Evolutionary conservation across 2,113 vertebrate species (phyloP).

Genomic region (Psephotus haematonotus): DNA sequence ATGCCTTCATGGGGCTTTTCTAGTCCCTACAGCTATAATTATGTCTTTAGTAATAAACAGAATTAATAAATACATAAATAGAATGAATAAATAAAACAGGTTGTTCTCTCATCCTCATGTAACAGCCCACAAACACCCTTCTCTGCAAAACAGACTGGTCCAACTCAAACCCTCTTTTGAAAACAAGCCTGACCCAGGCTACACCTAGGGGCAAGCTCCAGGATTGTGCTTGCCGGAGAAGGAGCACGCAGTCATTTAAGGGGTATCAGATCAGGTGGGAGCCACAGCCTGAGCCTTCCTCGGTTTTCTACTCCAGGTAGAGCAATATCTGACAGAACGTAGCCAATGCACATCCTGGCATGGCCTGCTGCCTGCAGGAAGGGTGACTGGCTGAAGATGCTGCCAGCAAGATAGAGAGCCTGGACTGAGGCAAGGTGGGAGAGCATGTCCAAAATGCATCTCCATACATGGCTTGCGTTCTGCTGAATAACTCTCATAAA

Average conservation of each 20-base stretch:
- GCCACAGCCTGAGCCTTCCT: neutral
- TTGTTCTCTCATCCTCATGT: neutral
- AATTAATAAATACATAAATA: neutral
- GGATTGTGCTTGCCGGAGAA: neutral
- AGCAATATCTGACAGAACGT: neutral
- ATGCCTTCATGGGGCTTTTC: neutral
- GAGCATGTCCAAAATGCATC: neutral
- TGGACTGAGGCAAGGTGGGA: neutral
- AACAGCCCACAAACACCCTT: neutral
- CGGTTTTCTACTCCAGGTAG: neutral
- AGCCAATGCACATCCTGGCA: fast-evolving
- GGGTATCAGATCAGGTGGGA: neutral
- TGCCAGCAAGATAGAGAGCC: neutral
- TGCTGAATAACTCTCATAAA: neutral
- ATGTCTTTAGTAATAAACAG: neutral
- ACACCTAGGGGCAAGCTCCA: fast-evolving
- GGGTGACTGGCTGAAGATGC: neutral
- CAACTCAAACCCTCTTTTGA: neutral
- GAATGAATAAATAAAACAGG: neutral
- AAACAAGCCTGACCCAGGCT: neutral
- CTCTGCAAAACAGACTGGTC: neutral
- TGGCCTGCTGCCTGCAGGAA: neutral
- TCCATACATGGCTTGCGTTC: neutral
- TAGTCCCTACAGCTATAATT: neutral
- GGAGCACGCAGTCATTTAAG: neutral